These are phyloP conservation scores for Parnassius mnemosyne DNA, from an alignment of 2,888 invertebrate genomes.

Conservation along the genomic window DNA sequence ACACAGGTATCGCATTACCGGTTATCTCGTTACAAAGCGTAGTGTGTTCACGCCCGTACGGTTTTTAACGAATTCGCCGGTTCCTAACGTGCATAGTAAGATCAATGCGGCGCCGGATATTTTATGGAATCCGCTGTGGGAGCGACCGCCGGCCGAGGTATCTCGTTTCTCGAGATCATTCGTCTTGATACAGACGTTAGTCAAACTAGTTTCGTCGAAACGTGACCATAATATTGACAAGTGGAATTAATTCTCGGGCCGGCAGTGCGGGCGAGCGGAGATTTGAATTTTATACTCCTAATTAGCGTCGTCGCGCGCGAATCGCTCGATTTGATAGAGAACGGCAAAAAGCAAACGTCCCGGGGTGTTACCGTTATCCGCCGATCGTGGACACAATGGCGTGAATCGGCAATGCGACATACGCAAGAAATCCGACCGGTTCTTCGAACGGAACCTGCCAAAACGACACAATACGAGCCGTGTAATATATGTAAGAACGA, in stretches of 20 bases:
- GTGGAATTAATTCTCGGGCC: conserved; percentile 61
- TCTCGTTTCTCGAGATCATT: conserved; percentile 70
- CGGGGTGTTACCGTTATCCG: conserved; percentile 61
- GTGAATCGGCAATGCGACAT: conserved; percentile 63
- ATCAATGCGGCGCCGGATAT: conserved; percentile 57
- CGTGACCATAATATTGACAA: conserved; percentile 72
- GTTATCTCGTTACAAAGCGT: conserved; percentile 69
- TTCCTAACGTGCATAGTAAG: conserved; percentile 42
- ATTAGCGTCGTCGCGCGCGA: conserved; percentile 63
- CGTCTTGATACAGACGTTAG: conserved; percentile 67
- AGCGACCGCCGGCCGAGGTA: conserved; percentile 55
- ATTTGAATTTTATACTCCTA: conserved; percentile 65
- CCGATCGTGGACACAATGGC: conserved; percentile 50
- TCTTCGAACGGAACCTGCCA: conserved; percentile 49
- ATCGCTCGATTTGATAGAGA: conserved; percentile 44
- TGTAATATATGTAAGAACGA: background rate
- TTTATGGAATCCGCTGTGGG: conserved; percentile 66
- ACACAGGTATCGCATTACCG: conserved; percentile 72
- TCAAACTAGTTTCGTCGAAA: conserved; percentile 66
- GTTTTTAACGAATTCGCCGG: conserved; percentile 58
- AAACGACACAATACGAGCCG: background rate
- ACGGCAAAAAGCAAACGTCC: conserved; percentile 61
- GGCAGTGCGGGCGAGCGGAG: conserved; percentile 47
- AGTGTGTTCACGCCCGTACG: conserved; percentile 46
- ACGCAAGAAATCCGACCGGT: conserved; percentile 65